phyloP scores from a whole-genome alignment of 2,113 vertebrate species.

The Oncorhynchus mykiss region DNA sequence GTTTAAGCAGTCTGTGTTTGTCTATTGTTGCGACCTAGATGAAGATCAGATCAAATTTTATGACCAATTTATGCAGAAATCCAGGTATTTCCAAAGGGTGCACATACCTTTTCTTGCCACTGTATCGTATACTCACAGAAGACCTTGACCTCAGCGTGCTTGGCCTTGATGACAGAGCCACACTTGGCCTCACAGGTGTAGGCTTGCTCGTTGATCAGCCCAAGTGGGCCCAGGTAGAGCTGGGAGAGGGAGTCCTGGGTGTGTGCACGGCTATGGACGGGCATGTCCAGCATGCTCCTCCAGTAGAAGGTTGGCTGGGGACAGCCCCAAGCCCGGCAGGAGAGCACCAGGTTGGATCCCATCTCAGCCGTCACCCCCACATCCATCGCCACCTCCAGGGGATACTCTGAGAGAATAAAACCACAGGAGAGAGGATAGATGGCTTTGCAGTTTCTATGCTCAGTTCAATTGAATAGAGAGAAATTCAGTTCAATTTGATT shows the following conservation, averaged over 20 bases:
- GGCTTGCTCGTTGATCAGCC: constrained; percentile 47
- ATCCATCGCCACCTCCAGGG: constrained; percentile 56
- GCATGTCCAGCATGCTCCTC: constrained; percentile 35
- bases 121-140: constrained; percentile 60
- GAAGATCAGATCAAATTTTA: no score
- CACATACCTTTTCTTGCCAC: no score
- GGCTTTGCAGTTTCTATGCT: background rate
- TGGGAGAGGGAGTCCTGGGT: constrained; percentile 20
- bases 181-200: constrained; percentile 68
- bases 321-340: constrained; percentile 59
- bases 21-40: no score
- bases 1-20: no score
- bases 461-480: background rate
- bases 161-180: constrained; percentile 46
- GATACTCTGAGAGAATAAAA: constrained; percentile 50
- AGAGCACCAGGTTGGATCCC: constrained; percentile 50
- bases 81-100: no score
- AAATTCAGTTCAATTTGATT: background rate
- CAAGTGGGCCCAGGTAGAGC: constrained; percentile 50
- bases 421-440: background rate
- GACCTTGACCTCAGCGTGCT: constrained; percentile 42
- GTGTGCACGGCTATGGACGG: background rate
- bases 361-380: constrained; percentile 35
- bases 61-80: no score
- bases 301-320: constrained; percentile 55